Conservation (phyloP, 1,140 invertebrate species). For the Magallana ariakensis region DNA sequence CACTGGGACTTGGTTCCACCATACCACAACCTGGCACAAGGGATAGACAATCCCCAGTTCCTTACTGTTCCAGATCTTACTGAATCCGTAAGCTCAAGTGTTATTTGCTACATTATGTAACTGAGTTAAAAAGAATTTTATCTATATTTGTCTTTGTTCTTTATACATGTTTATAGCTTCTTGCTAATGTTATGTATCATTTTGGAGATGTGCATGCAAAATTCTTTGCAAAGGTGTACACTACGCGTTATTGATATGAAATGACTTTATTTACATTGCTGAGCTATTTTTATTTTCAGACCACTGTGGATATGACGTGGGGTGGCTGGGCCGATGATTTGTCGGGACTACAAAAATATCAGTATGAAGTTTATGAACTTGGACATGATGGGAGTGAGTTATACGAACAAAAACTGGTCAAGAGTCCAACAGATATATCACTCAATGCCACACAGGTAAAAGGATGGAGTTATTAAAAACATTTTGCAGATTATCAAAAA, state of each 20-base stretch:
- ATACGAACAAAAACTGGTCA: background rate
- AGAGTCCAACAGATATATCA: background rate
- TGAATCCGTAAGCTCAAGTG: conserved; percentile 32
- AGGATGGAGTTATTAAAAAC: too few relatives aligned
- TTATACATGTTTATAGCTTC: too few relatives aligned
- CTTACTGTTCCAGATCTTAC: conserved; percentile 45
- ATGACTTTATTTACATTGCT: background rate
- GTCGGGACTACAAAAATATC: conserved; percentile 22
- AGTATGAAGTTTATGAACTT: conserved; percentile 29
- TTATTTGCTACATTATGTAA: too few relatives aligned
- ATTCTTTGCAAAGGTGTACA: background rate
- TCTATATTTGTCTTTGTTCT: too few relatives aligned
- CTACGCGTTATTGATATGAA: background rate
- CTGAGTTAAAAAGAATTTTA: too few relatives aligned
- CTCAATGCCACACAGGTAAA: background rate
- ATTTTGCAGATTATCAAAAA: too few relatives aligned
- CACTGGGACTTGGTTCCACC: conserved; percentile 49
- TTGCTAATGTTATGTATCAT: background rate
- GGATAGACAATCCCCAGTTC: conserved; percentile 9
- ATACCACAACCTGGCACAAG: conserved; percentile 35
- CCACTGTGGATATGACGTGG: background rate
- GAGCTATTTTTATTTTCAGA: background rate
- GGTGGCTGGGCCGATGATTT: conserved; percentile 37
- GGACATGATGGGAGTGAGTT: conserved; percentile 15
- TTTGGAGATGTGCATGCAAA: background rate